Base-by-base conservation (phyloP, 2,797 vertebrate species). In the Ptychadena robeensis region DNA sequence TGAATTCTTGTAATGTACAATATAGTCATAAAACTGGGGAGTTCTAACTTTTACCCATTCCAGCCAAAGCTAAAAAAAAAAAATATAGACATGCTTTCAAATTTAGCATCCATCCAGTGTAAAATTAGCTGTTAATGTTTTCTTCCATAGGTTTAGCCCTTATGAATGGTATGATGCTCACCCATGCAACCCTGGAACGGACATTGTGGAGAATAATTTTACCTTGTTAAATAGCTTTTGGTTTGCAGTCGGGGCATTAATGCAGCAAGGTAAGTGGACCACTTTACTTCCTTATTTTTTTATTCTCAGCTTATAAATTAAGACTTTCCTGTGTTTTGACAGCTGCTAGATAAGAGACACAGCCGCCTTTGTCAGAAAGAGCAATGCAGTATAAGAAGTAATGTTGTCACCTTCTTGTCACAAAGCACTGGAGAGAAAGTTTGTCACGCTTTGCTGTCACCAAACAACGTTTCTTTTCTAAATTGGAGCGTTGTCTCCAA, bases 91-190 rank as follows among this genome's bases (percentile, higher is more conserved):
- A 15, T 1, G 4, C 11, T 44, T 44, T 15, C 14, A 18, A 15
- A 4, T 44, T 44, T 15, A 14, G 40, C 18, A 44, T 44, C 40
- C 40, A 44, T 44, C 0, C 14, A 15, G 40, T 44, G 12, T 44
- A 15, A n/a, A 44, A 44, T 44, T 44, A 15, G 14, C 40, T 59
- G 18, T 59, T 25, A 4, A 25, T 59, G 22, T 59, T 9, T 35
- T 86, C n/a, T 64, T 72, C 86, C 0, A 0, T 77, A 99, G 98
- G 91, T 99, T 99, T 91, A 99, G 98, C 88, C 98, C 98, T 0
- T 99, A 99, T 0, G 98, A 99, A 87, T 99, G 98, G 98, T 98
- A 99, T 0, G 97, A 99, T 0, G 97, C 98, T 18, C 98, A 99
- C 18, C 98, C 98, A 11, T 99, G 98, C 88, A 99, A 99, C 88